Percentiles rank a stretch among this genome's conserved stretches.
These are phyloP conservation scores for Thymelicus sylvestris DNA, from an alignment of 2,888 invertebrate genomes.

Conservation along the genomic window DNA sequence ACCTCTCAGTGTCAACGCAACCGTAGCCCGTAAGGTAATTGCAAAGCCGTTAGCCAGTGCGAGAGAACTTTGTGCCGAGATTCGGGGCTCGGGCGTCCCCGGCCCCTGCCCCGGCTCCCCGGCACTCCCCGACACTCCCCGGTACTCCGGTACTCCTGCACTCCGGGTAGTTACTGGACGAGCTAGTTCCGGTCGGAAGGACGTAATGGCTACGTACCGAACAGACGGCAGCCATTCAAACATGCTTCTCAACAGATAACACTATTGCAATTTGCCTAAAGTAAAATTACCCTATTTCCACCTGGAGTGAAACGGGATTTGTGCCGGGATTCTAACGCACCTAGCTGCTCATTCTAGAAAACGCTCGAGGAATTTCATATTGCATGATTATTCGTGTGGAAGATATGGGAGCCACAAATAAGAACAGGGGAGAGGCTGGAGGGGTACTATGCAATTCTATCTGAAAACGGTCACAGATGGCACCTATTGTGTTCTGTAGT, in stretches of 20 bases:
- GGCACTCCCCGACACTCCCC: too few relatives aligned
- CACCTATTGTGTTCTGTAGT: too few relatives aligned
- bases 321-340: neutral
- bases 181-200: constrained; percentile 25
- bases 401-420: too few relatives aligned
- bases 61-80: constrained; percentile 19
- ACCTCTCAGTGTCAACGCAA: too few relatives aligned
- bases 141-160: too few relatives aligned
- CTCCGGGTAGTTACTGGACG: neutral
- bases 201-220: constrained; percentile 13
- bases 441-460: too few relatives aligned
- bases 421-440: too few relatives aligned
- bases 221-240: constrained; percentile 1
- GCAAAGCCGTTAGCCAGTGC: constrained; percentile 10
- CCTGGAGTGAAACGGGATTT: constrained; percentile 1
- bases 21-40: neutral
- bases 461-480: too few relatives aligned
- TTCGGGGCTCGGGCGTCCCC: constrained; percentile 9
- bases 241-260: constrained; percentile 1
- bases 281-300: constrained; percentile 6
- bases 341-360: neutral
- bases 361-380: too few relatives aligned
- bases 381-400: too few relatives aligned
- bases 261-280: constrained; percentile 9
- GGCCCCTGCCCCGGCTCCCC: neutral